Conservation (phyloP, 2,888 invertebrate species). For the Chymomyza amoena region DNA sequence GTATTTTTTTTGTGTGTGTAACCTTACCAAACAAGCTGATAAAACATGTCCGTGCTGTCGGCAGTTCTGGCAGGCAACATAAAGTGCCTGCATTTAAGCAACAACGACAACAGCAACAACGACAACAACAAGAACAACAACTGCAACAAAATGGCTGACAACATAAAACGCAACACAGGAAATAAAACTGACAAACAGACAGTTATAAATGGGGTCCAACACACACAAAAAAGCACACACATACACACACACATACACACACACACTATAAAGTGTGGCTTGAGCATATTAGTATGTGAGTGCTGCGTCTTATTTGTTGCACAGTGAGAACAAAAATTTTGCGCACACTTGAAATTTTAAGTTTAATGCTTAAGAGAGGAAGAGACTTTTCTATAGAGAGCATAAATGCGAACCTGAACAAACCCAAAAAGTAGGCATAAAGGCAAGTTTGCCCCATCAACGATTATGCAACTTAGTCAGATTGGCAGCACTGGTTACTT, state of each 20-base stretch:
- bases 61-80: background rate
- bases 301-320: conserved; percentile 8
- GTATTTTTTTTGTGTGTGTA: conserved; percentile 15
- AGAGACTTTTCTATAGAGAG: too few species aligned
- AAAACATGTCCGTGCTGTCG: conserved; percentile 1
- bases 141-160: background rate
- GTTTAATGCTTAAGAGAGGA: too few species aligned
- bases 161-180: conserved; percentile 12
- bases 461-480: too few species aligned
- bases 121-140: conserved; percentile 4
- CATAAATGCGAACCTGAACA: too few species aligned
- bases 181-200: conserved; percentile 40
- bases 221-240: background rate
- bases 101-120: conserved; percentile 13
- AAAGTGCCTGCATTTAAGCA: conserved; percentile 21
- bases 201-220: conserved; percentile 36
- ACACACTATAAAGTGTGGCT: background rate
- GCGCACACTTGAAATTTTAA: too few species aligned
- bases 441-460: too few species aligned
- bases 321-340: too few species aligned
- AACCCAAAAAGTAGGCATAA: too few species aligned
- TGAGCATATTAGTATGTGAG: background rate
- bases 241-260: background rate
- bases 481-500: too few species aligned
- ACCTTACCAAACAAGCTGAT: conserved; percentile 1